Conservation (phyloP, 1,140 invertebrate genomes). For the Drosophila carrolli region DNA sequence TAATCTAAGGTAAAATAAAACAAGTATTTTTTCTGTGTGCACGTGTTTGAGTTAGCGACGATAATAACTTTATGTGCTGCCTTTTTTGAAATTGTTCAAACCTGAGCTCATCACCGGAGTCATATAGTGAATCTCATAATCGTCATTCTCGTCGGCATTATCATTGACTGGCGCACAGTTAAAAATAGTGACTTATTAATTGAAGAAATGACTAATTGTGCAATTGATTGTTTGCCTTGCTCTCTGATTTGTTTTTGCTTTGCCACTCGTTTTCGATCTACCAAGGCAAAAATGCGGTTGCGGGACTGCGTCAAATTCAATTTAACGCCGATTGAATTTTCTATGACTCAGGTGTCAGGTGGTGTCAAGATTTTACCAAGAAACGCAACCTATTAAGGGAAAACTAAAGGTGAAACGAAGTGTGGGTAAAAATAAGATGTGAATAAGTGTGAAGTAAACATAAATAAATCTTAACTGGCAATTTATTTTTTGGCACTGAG, state of each 20-base stretch:
- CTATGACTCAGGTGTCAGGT: slow-evolving; percentile 54
- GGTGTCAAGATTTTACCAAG: slow-evolving; percentile 17
- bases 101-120: slow-evolving; percentile 59
- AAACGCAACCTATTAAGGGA: slow-evolving; percentile 24
- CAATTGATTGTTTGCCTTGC: slow-evolving; percentile 58
- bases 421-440: slow-evolving; percentile 1
- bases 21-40: neutral
- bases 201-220: slow-evolving; percentile 77
- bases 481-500: neutral
- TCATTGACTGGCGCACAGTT: slow-evolving; percentile 47
- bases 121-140: slow-evolving; percentile 4
- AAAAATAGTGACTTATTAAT: slow-evolving; percentile 82
- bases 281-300: slow-evolving; percentile 48
- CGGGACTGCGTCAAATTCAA: slow-evolving; percentile 52
- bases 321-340: slow-evolving; percentile 46
- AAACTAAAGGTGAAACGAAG: slow-evolving; percentile 3
- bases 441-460: neutral
- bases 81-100: slow-evolving; percentile 44
- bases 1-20: too few species aligned
- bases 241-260: slow-evolving; percentile 18
- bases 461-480: neutral
- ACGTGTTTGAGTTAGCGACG: neutral
- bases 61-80: slow-evolving; percentile 17
- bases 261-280: slow-evolving; percentile 27
- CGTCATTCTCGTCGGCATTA: slow-evolving; percentile 12